These are phyloP conservation scores for Trichechus manatus DNA, from an alignment of 2,113 vertebrate genomes.

Conservation along the genomic window DNA sequence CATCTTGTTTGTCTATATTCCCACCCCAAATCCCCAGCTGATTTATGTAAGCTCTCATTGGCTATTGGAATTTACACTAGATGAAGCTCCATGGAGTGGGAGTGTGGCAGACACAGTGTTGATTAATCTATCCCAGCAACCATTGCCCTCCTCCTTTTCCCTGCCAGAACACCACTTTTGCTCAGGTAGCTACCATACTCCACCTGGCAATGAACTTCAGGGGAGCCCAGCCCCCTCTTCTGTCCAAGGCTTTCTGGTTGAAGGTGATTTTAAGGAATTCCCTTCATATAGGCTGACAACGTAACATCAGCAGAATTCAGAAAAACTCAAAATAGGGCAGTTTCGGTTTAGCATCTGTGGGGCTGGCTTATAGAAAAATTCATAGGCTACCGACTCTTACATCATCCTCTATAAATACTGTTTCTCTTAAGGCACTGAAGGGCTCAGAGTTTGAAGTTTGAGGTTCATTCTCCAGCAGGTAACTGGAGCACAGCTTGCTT, in stretches of 20 bases:
- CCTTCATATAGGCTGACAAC: not conserved
- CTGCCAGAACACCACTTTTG: not conserved
- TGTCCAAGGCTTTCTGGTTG: not conserved
- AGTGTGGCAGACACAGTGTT: not conserved
- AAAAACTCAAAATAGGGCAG: not conserved
- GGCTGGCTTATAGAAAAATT: not conserved
- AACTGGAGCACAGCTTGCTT: not conserved
- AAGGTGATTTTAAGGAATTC: not conserved
- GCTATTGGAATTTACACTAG: not conserved
- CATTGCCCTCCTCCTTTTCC: not conserved
- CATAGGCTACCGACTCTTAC: not conserved
- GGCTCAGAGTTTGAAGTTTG: not conserved
- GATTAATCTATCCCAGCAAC: not conserved
- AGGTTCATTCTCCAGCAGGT: not conserved
- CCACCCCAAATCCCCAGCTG: not conserved
- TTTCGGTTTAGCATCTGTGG: not conserved
- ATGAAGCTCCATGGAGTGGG: not conserved
- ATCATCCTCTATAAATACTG: not conserved
- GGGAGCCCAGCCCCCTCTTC: not conserved
- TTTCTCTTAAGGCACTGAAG: not conserved
- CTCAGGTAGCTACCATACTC: not conserved
- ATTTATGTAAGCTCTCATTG: not conserved
- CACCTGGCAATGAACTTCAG: not conserved
- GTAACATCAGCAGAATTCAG: not conserved
- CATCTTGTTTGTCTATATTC: not conserved